A percentile compares a stretch with the other conserved stretches of the same genome.
Evolutionary conservation across 2,797 vertebrate species (phyloP).

Genomic region (Gambelia wislizenii): DNA sequence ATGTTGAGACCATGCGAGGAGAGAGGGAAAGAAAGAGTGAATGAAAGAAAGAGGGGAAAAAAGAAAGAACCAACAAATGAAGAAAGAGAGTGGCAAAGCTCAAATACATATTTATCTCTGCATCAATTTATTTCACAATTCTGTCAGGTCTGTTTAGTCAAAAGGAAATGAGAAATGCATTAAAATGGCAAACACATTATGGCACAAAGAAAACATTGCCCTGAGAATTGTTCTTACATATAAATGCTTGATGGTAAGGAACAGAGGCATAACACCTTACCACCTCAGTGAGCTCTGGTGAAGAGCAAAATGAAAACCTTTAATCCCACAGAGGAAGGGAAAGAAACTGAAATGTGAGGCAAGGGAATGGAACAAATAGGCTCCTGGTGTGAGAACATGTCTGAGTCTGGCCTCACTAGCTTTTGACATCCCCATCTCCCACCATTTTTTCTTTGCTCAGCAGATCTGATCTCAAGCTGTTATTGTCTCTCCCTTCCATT

Average conservation of each 20-base stretch:
- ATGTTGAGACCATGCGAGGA: background rate
- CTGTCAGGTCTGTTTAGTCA: constrained; percentile 70
- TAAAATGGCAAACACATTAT: constrained; percentile 64
- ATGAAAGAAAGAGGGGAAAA: background rate
- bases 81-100: constrained; percentile 11
- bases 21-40: background rate
- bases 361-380: constrained; percentile 33
- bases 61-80: background rate
- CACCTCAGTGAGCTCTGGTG: constrained; percentile 16
- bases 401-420: no score
- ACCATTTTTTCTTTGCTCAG: background rate
- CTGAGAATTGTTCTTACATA: constrained; percentile 46
- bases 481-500: background rate
- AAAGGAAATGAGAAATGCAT: constrained; percentile 68
- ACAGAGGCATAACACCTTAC: constrained; percentile 53
- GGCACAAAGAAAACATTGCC: constrained; percentile 33
- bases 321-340: constrained; percentile 15
- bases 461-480: background rate
- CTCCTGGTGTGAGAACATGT: background rate
- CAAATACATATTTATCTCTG: constrained; percentile 56
- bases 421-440: background rate
- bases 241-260: constrained; percentile 54
- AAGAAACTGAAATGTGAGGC: constrained; percentile 26
- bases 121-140: constrained; percentile 61
- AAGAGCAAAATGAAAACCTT: constrained; percentile 62